Base-by-base conservation (phyloP, 2,888 invertebrate species). In the Trissonchulus latispiculum region DNA sequence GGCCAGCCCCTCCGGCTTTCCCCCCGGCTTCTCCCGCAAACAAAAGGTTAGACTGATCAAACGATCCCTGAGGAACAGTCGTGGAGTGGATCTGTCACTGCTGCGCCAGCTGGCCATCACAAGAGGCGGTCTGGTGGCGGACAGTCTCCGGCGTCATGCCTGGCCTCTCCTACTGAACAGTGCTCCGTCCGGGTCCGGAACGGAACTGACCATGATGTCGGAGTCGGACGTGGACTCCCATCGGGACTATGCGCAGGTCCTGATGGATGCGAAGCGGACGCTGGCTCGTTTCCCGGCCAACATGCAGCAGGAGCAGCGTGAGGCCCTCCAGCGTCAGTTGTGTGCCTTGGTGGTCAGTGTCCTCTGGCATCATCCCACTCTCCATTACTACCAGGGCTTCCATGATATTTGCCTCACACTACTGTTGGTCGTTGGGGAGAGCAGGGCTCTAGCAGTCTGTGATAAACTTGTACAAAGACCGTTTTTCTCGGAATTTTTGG, bases 311-410 rank as follows among this genome's bases (percentile, higher is more conserved):
- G 75, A 76, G 2, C 78, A 80, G 70, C 70, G 81, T 68, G 72
- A 72, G 18, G 32, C 66, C 15, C 35, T 73, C 64, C 75, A 78
- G 72, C 66, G 71, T 1, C 78, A 79, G 29, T 73, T 82, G 15
- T 81, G 78, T 59, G 81, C 80, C 2, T 70, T 82, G 18, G 81
- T 82, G 73, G 79, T 82, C 2, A 75, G 78, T 61, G 76, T 82
- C 23, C 74, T 82, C 32, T 75, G 75, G 37, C 76, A 77, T 29
- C 78, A 81, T 75, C 76, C 76, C 3, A 59, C 77, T 15, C 83
- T 78, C 73, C 77, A 77, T n/a, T 82, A 82, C 75, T 82, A 82
- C 77, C 82, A 82, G 76, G 82, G 64, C 1, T 82, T 82, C 59
- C 82, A 82, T 74, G 82, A 82, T 74, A 78, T 79, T 72, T 81